A percentile compares a stretch with the other conserved stretches of the same genome.
These are phyloP conservation scores for Suncus etruscus DNA, from an alignment of 2,113 vertebrate species.

Conservation along the genomic window DNA sequence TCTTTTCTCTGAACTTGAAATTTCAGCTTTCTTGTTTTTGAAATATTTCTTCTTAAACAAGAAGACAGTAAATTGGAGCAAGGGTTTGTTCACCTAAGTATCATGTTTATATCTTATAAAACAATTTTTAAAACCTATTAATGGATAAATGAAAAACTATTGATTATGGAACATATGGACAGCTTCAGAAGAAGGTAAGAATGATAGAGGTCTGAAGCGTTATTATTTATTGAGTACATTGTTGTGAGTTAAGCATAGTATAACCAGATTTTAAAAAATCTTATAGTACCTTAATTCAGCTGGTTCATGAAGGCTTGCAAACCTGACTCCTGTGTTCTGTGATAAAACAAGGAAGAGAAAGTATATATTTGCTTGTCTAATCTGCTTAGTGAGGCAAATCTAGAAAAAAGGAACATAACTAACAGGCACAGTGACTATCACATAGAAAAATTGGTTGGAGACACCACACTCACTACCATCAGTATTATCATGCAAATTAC, in stretches of 20 bases:
- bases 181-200: background rate
- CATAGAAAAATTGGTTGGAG: background rate
- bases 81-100: constrained; percentile 23
- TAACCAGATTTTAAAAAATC: constrained; percentile 28
- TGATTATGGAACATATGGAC: background rate
- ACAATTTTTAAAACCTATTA: background rate
- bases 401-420: background rate
- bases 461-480: background rate
- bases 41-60: constrained; percentile 42
- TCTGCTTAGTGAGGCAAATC: background rate
- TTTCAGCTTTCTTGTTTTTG: constrained; percentile 19
- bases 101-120: background rate
- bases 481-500: background rate
- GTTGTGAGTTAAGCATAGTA: background rate
- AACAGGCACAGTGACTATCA: background rate
- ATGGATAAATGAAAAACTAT: constrained; percentile 19
- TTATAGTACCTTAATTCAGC: background rate
- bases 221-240: background rate
- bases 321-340: background rate
- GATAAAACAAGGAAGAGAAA: constrained; percentile 21
- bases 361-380: background rate
- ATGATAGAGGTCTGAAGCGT: background rate
- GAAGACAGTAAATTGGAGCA: background rate
- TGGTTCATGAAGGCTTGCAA: too few relatives aligned
- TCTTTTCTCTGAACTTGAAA: background rate